Evolutionary conservation across 2,113 vertebrate genomes (phyloP), one percentile per base, ranked within the genome.

Genomic region (Pandion haliaetus): DNA sequence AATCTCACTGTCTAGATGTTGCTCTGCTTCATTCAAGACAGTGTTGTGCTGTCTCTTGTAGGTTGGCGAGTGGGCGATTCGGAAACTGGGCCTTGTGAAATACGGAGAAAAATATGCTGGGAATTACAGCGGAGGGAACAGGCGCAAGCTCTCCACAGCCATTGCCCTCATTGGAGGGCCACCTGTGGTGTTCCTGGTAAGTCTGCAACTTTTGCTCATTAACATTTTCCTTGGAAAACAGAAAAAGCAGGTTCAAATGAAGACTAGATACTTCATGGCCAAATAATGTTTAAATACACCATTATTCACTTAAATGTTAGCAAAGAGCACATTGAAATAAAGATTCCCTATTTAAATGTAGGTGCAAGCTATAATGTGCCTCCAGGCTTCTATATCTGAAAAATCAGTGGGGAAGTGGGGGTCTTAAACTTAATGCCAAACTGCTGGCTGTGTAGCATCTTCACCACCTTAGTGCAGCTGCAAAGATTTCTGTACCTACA

Each of bases 41-140:
- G 23, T 62, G 12, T 3, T 71, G 34, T 63, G 34, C 61, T 94
- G 8, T 87, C 7, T 94, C 19, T 65, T 63, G 8, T 50, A 99
- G 99, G 99, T 99, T 96, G 99, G 99, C 0, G 99, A 99, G 86
- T 99, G 99, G 99, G 99, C 99, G 11, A 98, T 99, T 98, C 98
- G 98, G 85, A 99, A 99, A 87, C 94, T 99, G 83, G 99, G 99
- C 79, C 98, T 99, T 8, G 88, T 99, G 86, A 99, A 99, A 72
- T 99, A 99, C 0, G 98, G 99, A 52, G 99, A 99, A 58, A 99
- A 99, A 95, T 98, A 98, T 0, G 99, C 99, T 9, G 99, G 99
- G 76, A 99, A 99, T 91, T 99, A 99, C 94, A 99, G 99, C 4
- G 99, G 99, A 15, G 99, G 99, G 20, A 99, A 99, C 98, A 98